phyloP scores from a whole-genome alignment of 1,140 invertebrate genomes.

The Rhyacophila brunnea region DNA sequence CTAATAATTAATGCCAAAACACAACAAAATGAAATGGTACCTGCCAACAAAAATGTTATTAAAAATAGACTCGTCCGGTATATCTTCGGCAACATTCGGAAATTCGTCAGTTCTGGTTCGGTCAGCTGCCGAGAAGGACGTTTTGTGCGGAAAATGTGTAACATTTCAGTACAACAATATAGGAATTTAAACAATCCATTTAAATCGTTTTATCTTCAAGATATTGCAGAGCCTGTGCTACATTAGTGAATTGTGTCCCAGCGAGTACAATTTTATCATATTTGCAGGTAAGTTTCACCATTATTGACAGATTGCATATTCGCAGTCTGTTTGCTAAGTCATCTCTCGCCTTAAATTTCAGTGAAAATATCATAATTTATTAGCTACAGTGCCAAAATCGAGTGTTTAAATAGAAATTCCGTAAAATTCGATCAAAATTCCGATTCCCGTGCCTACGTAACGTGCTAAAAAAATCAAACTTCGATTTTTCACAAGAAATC shows the following conservation, averaged over 20 bases:
- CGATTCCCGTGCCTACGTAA: constrained; percentile 8
- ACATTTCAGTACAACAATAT: constrained; percentile 48
- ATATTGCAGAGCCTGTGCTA: constrained; percentile 16
- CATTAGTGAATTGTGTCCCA: constrained; percentile 43
- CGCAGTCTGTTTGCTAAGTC: constrained; percentile 25
- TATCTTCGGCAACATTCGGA: constrained; percentile 34
- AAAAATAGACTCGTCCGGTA: constrained; percentile 35
- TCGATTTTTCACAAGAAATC: neutral
- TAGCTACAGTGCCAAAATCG: neutral
- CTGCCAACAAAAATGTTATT: constrained; percentile 34
- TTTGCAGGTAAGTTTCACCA: constrained; percentile 49
- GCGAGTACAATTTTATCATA: constrained; percentile 43
- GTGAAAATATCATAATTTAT: neutral
- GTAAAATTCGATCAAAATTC: neutral
- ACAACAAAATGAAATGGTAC: constrained; percentile 10
- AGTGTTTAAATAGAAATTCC: constrained; percentile 5
- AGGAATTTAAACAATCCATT: constrained; percentile 22
- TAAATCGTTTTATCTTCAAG: constrained; percentile 8
- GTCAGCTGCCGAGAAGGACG: constrained; percentile 45
- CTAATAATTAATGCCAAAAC: too few relatives aligned
- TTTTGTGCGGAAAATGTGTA: constrained; percentile 49
- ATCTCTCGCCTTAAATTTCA: constrained; percentile 6
- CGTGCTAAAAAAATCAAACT: constrained; percentile 7
- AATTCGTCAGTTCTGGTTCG: constrained; percentile 52
- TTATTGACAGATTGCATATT: constrained; percentile 54